Conservation (phyloP, 1,140 invertebrate genomes). For the Drosophila athabasca region DNA sequence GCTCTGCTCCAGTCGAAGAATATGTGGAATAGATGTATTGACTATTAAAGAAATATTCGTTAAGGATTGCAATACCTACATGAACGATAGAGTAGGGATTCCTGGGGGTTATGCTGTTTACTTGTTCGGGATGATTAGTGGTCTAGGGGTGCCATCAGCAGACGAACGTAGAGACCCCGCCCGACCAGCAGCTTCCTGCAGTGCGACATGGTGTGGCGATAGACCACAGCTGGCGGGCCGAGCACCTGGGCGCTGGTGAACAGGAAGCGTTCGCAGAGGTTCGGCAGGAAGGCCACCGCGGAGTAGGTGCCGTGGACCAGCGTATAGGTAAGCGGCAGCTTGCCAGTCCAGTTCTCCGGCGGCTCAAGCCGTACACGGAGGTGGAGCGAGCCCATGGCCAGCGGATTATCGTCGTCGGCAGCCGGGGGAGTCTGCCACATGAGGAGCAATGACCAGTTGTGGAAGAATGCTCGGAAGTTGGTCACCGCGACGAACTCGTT, state of each 20-base stretch:
- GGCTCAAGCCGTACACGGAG: slow-evolving; percentile 17
- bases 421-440: slow-evolving; percentile 5
- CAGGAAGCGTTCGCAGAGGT: slow-evolving; percentile 26
- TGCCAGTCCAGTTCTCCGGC: neutral
- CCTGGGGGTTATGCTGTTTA: too few relatives aligned
- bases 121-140: too few relatives aligned
- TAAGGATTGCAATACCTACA: too few relatives aligned
- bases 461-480: slow-evolving; percentile 1
- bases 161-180: slow-evolving; percentile 35
- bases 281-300: slow-evolving; percentile 26
- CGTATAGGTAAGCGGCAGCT: slow-evolving; percentile 16
- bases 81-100: too few relatives aligned
- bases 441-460: slow-evolving; percentile 23
- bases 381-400: neutral
- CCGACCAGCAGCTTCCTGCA: slow-evolving; percentile 7
- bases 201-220: slow-evolving; percentile 5
- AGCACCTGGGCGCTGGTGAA: neutral
- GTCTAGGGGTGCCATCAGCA: slow-evolving; percentile 1
- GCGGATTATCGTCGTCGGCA: neutral
- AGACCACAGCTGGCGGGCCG: slow-evolving; percentile 17
- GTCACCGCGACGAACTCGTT: neutral
- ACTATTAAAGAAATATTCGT: too few relatives aligned
- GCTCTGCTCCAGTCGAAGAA: neutral
- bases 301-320: slow-evolving; percentile 22
- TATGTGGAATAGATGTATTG: too few relatives aligned